Base-by-base conservation (phyloP, 1,140 invertebrate genomes). In the Scaptomyza pallida region DNA sequence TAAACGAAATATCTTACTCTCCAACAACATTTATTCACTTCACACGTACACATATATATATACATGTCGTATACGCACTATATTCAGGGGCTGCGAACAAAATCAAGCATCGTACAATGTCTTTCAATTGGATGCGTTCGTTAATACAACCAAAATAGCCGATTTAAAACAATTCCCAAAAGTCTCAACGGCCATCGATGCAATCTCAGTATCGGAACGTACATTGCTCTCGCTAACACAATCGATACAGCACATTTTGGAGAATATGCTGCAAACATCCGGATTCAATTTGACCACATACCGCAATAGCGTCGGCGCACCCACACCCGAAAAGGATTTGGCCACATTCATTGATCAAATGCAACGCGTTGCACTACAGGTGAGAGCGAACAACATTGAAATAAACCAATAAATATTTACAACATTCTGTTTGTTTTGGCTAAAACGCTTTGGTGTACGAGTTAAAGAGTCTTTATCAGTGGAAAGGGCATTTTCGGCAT, bases 281-380 rank as follows among this genome's bases (percentile, higher is more conserved):
- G 92, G 93, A 69, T 92, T 95, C 17, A 95, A 96, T 92, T 92
- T 96, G 16, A 95, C 95, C 3, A 93, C 93, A 51, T 94, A 95
- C 72, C 94, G 95, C 71, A 85, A 72, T 13, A 92, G 93, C 57
- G 92, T 93, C 50, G 93, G 93, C 57, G 93, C 93, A n/a, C 93
- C 94, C n/a, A 93, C 96, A 41, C 93, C 95, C 5, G 93, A 93
- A 44, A 95, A 94, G 83, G 95, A 96, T 90, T 89, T 96, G 41
- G 93, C 93, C 41, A 94, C 95, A 1, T 93, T 96, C 51, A 93
- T 95, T 12, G 94, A 96, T 83, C 95, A 96, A 89, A 91, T 96
- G 59, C 94, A 95, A 63, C 94, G 94, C 67, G 93, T 96, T 23
- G 94, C 94, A 2, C 93, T 94, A 26, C 95, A 96, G 92, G 93